Conservation (phyloP, 2,113 vertebrate genomes). For the Takifugu bimaculatus region DNA sequence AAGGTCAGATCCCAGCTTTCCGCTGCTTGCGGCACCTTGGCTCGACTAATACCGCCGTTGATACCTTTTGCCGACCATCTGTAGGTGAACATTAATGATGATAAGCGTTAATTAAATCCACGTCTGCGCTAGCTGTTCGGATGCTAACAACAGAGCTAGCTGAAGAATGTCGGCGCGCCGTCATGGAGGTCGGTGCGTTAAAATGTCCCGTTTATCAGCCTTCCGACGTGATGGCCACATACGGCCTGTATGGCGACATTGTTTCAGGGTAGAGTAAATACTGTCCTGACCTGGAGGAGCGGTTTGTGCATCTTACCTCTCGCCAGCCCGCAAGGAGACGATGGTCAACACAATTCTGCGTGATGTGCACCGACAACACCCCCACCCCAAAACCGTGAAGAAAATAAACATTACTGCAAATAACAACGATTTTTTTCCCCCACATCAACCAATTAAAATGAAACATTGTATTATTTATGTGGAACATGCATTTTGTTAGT, state of each 20-base stretch:
- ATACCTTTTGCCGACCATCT: no score
- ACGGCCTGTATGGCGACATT: not conserved
- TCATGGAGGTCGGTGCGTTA: not conserved
- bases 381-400: no score
- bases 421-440: no score
- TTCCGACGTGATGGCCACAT: not conserved
- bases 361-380: not conserved
- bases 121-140: not conserved
- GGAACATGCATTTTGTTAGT: no score
- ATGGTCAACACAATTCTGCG: not conserved
- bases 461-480: no score
- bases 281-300: not conserved
- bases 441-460: no score
- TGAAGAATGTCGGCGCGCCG: not conserved
- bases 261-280: not conserved
- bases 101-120: not conserved
- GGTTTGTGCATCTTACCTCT: not conserved
- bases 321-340: not conserved
- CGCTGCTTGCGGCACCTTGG: no score
- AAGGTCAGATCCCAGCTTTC: no score
- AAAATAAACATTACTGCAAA: no score
- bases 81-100: no score
- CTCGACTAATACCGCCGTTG: no score
- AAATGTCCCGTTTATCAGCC: not conserved
- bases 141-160: not conserved